Base-by-base conservation (phyloP, 1,140 invertebrate genomes). In the Tetragnatha versicolor region DNA sequence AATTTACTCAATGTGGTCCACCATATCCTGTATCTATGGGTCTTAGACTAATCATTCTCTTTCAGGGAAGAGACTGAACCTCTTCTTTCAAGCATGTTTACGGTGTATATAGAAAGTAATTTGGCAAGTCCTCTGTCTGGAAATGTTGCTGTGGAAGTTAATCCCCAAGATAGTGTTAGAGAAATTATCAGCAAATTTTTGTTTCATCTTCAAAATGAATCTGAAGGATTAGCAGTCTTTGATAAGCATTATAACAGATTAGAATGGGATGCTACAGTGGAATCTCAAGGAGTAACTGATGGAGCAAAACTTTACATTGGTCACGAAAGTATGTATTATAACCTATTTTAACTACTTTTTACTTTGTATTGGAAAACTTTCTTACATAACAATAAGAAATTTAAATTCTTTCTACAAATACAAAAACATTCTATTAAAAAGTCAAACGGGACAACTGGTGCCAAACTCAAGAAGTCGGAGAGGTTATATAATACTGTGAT, bases 291-390 rank as follows among this genome's bases (percentile, higher is more conserved):
- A 27, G 55, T 77, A 49, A 25, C 51, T 31, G 47, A 49, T 39
- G 73, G 73, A 53, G 5, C 60, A 3, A 77, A 66, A 53, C 39
- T 77, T 17, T 77, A 63, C 42, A 65, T 77, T n/a, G 31, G 45
- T 14, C 39, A 66, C 53, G 61, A 65, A 4, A 77, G 73, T 77
- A 77, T 53, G 73, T 77, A n/a, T n/a, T n/a, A n/a, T n/a, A n/a
- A n/a, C n/a, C n/a, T n/a, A n/a, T n/a, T n/a, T n/a, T n/a, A 45
- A 45, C 39, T 9, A 9, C 17, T 45, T 45, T 45, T 45, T 45
- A 9, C 39, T 17, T 45, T 45, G 39, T 17, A 9, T 45, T 45
- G 17, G 17, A 45, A 45, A 45, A 45, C 17, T 45, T 45, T 9
- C 9, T 45, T 9, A 45, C 39, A 45, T 9, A 45, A 45, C 17